Conservation (phyloP, 2,113 vertebrate genomes). For the Bubo blakistoni region DNA sequence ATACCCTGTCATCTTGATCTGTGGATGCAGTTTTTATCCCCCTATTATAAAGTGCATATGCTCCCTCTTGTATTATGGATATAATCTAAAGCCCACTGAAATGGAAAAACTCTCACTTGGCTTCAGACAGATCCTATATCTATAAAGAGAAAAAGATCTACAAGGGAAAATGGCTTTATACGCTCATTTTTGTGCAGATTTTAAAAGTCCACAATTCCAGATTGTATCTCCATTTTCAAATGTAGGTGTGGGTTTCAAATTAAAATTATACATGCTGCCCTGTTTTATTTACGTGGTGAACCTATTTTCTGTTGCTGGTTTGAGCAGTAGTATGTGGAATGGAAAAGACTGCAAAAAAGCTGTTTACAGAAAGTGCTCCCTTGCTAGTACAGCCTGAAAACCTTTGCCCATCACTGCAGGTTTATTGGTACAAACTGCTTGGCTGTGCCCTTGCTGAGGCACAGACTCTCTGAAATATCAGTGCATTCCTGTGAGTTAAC, state of each 20-base stretch:
- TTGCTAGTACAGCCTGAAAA: not conserved
- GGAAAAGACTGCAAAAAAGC: not conserved
- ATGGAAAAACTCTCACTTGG: not conserved
- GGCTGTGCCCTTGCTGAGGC: not conserved
- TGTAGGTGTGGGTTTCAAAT: not conserved
- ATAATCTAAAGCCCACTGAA: slow-evolving; percentile 19
- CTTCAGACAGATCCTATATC: not conserved
- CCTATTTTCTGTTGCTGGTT: not conserved
- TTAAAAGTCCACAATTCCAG: not conserved
- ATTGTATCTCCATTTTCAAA: not conserved
- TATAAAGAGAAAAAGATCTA: not conserved
- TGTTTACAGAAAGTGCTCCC: not conserved
- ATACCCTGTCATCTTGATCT: not conserved
- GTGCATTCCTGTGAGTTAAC: not conserved
- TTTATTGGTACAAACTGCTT: not conserved
- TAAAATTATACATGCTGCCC: not conserved
- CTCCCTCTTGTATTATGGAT: not conserved
- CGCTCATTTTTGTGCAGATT: not conserved
- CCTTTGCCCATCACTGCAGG: not conserved
- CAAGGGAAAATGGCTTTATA: not conserved
- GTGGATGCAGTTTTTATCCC: not conserved
- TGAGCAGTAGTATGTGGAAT: not conserved
- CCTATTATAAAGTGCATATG: not conserved
- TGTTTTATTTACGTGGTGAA: not conserved
- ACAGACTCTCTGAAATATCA: not conserved